Percentiles rank a stretch among this genome's conserved stretches.
phyloP scores from a whole-genome alignment of 2,888 invertebrate genomes.

The Eristalis arbustorum region DNA sequence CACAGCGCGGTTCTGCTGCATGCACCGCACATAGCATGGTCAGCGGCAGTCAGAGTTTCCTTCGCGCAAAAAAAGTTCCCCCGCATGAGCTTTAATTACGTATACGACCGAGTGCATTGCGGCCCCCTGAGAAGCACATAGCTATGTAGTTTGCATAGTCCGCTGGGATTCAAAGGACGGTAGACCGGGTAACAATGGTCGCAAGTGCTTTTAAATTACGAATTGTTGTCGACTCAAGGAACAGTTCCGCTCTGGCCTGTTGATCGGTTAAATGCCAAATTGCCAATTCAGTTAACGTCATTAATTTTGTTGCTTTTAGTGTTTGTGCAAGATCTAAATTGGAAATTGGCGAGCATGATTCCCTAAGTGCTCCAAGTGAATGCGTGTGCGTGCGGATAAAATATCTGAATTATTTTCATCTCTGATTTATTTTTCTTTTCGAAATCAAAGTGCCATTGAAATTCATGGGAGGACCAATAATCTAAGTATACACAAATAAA shows the following conservation, averaged over 20 bases:
- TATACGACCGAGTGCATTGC: slow-evolving; percentile 55
- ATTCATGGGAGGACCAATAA: slow-evolving; percentile 25
- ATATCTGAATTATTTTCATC: slow-evolving; percentile 2
- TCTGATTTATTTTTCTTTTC: slow-evolving; percentile 6
- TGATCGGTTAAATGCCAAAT: slow-evolving; percentile 42
- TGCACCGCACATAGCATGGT: slow-evolving; percentile 51
- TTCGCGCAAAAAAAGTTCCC: slow-evolving; percentile 34
- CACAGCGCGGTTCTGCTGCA: slow-evolving; percentile 43
- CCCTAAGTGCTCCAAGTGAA: not conserved
- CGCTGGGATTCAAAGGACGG: slow-evolving; percentile 56
- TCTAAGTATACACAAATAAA: slow-evolving; percentile 16
- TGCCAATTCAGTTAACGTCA: slow-evolving; percentile 30
- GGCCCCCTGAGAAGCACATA: slow-evolving; percentile 39
- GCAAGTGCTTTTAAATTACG: slow-evolving; percentile 52
- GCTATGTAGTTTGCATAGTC: slow-evolving; percentile 56
- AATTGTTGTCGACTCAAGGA: slow-evolving; percentile 49
- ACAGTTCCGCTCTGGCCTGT: slow-evolving; percentile 50
- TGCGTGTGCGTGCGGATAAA: slow-evolving; percentile 17
- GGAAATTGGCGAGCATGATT: not conserved
- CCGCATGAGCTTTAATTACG: slow-evolving; percentile 56
- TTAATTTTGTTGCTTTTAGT: not conserved
- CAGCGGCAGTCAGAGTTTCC: slow-evolving; percentile 18
- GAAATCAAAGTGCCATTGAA: slow-evolving; percentile 49
- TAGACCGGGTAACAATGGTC: slow-evolving; percentile 57
- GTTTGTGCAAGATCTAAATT: not conserved